phyloP scores from a whole-genome alignment of 2,888 invertebrate species.

The Macropis europaea region DNA sequence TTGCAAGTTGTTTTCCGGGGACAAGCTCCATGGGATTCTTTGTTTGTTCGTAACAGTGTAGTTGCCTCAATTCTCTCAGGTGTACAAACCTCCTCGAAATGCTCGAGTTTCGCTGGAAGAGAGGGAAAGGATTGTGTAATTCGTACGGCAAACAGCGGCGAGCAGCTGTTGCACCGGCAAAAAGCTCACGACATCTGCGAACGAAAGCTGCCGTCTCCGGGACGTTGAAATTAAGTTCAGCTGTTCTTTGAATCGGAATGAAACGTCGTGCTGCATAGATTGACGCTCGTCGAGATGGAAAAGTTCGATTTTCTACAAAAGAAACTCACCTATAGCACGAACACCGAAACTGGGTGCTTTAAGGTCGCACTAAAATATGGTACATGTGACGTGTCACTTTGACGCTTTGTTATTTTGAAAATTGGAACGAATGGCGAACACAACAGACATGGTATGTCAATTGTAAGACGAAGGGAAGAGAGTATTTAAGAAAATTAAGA shows the following conservation, averaged over 20 bases:
- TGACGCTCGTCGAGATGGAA: neutral
- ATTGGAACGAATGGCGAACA: no score
- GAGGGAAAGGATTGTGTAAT: slow-evolving; percentile 41
- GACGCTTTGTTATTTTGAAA: no score
- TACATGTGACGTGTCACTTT: no score
- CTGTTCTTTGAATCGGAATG: slow-evolving; percentile 25
- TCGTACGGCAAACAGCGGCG: slow-evolving; percentile 37
- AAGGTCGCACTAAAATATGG: no score
- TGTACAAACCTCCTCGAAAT: slow-evolving; percentile 20
- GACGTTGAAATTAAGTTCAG: slow-evolving; percentile 14
- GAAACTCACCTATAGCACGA: no score
- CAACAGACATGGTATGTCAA: no score
- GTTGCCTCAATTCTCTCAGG: slow-evolving; percentile 12
- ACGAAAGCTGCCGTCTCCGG: slow-evolving; percentile 6
- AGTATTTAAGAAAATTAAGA: no score
- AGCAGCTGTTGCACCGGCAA: slow-evolving; percentile 35
- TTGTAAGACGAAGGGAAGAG: no score
- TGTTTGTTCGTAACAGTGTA: slow-evolving; percentile 30
- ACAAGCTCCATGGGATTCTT: slow-evolving; percentile 11
- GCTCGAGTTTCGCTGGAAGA: slow-evolving; percentile 13
- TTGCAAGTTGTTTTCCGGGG: neutral
- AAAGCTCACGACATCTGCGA: slow-evolving; percentile 18
- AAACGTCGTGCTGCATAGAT: slow-evolving; percentile 12
- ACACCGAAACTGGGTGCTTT: no score
- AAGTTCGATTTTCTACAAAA: neutral